Percentiles rank a stretch among this genome's conserved stretches.
phyloP scores from a whole-genome alignment of 2,113 vertebrate species.

The Tauraco erythrolophus region DNA sequence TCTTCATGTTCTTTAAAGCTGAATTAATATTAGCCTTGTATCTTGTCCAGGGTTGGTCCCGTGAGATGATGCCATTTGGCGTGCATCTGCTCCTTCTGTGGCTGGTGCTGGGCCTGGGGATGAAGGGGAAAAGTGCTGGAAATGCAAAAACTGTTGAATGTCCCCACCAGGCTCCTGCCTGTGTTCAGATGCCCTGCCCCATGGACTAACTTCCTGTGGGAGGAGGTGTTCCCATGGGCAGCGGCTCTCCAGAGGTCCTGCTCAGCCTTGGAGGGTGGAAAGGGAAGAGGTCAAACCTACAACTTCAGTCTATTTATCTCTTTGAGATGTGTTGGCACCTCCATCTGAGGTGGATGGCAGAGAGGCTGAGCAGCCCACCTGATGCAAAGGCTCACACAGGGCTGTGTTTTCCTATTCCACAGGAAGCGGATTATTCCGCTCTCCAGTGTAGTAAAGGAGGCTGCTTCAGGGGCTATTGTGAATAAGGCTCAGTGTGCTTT shows the following conservation, averaged over 20 bases:
- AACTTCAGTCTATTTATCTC: background rate
- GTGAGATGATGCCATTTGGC: background rate
- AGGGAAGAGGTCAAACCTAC: background rate
- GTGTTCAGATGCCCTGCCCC: background rate
- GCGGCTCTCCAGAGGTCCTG: background rate
- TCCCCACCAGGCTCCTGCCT: fast-evolving
- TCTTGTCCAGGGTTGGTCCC: background rate
- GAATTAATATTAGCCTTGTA: background rate
- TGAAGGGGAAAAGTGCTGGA: background rate
- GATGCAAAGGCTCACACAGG: background rate
- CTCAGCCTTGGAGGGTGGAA: background rate
- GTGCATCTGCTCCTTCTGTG: background rate
- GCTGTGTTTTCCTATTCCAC: background rate
- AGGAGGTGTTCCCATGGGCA: background rate
- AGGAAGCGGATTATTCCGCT: background rate
- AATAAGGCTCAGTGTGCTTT: background rate
- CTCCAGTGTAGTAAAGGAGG: background rate
- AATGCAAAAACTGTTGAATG: background rate
- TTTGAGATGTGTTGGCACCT: background rate
- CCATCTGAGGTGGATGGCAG: background rate
- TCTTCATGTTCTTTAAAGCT: background rate
- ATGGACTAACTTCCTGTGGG: background rate
- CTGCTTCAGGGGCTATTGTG: background rate
- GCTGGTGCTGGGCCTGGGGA: background rate
- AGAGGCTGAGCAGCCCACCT: background rate